Percentiles rank a stretch among this genome's conserved stretches.
Evolutionary conservation across 1,140 invertebrate species (phyloP).

Genomic region (Heliothis subflexa): DNA sequence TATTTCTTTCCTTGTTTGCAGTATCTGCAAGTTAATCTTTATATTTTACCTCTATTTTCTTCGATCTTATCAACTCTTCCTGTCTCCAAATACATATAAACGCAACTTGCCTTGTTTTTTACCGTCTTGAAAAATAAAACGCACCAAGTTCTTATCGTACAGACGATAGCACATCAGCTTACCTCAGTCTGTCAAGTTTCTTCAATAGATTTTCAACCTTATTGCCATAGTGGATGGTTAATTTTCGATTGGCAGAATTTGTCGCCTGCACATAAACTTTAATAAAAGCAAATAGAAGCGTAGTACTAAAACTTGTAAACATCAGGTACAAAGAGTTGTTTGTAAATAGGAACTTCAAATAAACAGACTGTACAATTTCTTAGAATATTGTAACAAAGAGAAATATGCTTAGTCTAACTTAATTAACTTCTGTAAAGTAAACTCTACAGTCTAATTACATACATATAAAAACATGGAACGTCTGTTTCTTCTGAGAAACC

Average conservation of each 20-base stretch:
- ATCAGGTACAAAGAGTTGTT: no score
- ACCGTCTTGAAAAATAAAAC: background rate
- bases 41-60: background rate
- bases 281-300: background rate
- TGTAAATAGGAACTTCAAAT: background rate
- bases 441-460: background rate
- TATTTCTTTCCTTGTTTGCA: background rate
- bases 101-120: constrained; percentile 20
- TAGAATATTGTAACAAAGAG: background rate
- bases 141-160: constrained; percentile 7
- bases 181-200: no score
- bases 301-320: no score
- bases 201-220: no score
- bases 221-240: no score
- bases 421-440: background rate
- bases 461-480: background rate
- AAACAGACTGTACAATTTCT: background rate
- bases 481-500: background rate
- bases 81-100: background rate
- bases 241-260: no score
- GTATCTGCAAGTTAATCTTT: constrained; percentile 5
- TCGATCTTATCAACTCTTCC: background rate
- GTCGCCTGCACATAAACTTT: background rate
- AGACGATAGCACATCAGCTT: no score
- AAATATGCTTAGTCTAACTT: background rate